phyloP scores from a whole-genome alignment of 2,888 invertebrate species.

The Phortica okadai region DNA sequence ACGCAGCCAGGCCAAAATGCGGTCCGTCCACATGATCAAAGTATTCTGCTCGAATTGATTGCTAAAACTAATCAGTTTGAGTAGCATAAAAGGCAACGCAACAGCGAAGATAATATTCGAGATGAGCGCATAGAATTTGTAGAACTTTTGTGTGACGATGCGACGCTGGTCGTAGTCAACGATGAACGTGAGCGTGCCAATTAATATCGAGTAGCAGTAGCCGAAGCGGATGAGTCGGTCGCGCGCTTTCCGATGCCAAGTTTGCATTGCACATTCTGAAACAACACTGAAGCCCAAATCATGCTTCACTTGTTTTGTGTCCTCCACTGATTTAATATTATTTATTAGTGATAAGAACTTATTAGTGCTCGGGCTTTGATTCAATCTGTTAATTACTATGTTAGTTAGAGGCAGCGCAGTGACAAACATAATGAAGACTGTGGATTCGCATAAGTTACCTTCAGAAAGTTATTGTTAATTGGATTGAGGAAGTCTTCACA shows the following conservation, averaged over 20 bases:
- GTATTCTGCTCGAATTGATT: not conserved
- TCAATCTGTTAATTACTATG: too few species aligned
- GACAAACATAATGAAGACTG: too few species aligned
- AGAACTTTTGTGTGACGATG: slow-evolving; percentile 5
- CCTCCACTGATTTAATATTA: not conserved
- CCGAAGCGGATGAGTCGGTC: not conserved
- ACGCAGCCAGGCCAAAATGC: not conserved
- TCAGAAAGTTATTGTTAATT: too few species aligned
- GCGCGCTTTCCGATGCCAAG: not conserved
- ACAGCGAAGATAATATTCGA: not conserved
- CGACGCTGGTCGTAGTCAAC: not conserved
- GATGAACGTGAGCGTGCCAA: slow-evolving; percentile 19
- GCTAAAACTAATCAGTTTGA: not conserved
- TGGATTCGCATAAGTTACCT: too few species aligned
- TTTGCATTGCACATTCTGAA: not conserved
- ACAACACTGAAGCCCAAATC: not conserved
- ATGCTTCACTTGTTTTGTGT: not conserved
- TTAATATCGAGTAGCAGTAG: slow-evolving; percentile 18
- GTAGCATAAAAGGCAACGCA: not conserved
- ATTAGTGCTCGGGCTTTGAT: too few species aligned
- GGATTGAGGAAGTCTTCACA: too few species aligned
- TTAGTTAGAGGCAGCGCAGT: too few species aligned
- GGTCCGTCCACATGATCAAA: not conserved
- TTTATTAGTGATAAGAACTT: not conserved
- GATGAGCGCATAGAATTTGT: not conserved